These are phyloP conservation scores for Troilus luridus DNA, from an alignment of 2,888 invertebrate species.

Conservation along the genomic window DNA sequence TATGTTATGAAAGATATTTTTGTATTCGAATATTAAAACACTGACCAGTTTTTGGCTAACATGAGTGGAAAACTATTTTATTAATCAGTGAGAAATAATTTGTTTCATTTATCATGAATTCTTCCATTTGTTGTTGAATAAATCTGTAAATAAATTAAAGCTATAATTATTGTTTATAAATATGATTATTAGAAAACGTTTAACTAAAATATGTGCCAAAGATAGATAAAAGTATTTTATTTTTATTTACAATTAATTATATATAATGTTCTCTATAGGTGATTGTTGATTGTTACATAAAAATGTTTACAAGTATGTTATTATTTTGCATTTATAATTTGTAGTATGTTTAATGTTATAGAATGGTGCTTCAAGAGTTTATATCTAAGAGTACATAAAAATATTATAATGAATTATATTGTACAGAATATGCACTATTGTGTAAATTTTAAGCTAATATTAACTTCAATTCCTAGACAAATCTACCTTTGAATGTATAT, in stretches of 20 bases:
- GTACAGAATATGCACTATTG: constrained; percentile 43
- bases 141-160: constrained; percentile 36
- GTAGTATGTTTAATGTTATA: constrained; percentile 53
- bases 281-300: constrained; percentile 53
- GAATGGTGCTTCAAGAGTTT: constrained; percentile 55
- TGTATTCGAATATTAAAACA: neutral
- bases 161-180: constrained; percentile 11
- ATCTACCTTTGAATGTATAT: constrained; percentile 51
- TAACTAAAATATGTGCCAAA: constrained; percentile 54
- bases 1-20: constrained; percentile 13
- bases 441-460: constrained; percentile 52
- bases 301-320: constrained; percentile 47
- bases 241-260: constrained; percentile 49
- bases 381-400: constrained; percentile 31
- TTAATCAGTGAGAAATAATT: neutral
- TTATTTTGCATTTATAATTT: constrained; percentile 53
- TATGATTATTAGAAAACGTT: constrained; percentile 46
- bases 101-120: neutral
- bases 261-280: constrained; percentile 45
- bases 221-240: constrained; percentile 52
- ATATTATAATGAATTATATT: constrained; percentile 44
- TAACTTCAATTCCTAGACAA: constrained; percentile 50
- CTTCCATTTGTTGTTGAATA: constrained; percentile 11
- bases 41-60: constrained; percentile 22
- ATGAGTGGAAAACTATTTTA: constrained; percentile 16